Base-by-base conservation (phyloP, 1,140 invertebrate species). In the Brachionus paranguensis region DNA sequence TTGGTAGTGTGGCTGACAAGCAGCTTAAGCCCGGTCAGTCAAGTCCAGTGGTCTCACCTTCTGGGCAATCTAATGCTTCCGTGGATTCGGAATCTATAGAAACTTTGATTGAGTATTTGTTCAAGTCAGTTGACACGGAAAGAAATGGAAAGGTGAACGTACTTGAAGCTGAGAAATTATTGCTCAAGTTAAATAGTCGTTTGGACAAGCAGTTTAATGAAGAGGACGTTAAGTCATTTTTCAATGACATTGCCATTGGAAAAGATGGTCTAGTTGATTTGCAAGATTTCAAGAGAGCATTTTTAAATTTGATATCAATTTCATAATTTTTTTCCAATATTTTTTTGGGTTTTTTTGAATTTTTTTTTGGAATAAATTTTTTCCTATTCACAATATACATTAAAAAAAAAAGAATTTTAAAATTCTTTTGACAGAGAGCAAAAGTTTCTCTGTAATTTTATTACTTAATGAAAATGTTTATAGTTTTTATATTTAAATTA, bases 261-360 rank as follows among this genome's bases (percentile, higher is more conserved):
- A 27, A 81, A 33, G 37, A 64, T 45, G 53, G 53, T 24, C 24
- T 29, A 27, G 41, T 81, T 43, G 78, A 81, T 64, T 47, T 81
- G n/a, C 29, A 41, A 43, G 78, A 81, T 33, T 81, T 81, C 27
- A 81, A 81, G 14, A 14, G 53, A 37, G 68, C 50, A 12, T 83
- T 78, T 55, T 47, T 43, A 14, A 78, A 78, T 33, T 84, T 76
- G 27, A 50, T 76, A 10, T 50, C 43, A 50, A 50, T 76, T 8
- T 72, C 68, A 43, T 72, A 41, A 43, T 20, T 72, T 72, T 41
- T 33, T 37, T 37, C 6, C 6, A 7, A 33, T 0, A 12, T 37
- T 33, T 70, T 70, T 29, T 24, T 33, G 33, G 12, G 1, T 17
- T 70, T 37, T 70, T 12, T 70, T 14, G 24, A 29, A 37, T 7